Conservation (phyloP, 2,797 vertebrate species). For the Phataginus tetradactyla region DNA sequence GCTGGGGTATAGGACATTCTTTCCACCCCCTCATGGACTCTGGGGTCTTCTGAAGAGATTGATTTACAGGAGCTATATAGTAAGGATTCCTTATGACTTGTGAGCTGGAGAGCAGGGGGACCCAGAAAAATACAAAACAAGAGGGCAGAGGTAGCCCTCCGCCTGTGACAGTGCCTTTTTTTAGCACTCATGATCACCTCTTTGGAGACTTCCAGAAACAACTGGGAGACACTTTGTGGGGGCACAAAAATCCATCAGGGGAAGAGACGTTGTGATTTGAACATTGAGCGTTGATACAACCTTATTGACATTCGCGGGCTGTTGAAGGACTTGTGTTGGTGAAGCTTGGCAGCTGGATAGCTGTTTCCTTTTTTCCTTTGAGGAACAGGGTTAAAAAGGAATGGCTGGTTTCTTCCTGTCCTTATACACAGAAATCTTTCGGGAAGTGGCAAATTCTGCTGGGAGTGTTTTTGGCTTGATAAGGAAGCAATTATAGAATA, state of each 20-base stretch:
- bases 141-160: neutral
- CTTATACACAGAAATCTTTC: constrained; percentile 59
- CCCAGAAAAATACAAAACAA: neutral
- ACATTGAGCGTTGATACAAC: neutral
- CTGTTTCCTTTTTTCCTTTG: constrained; percentile 47
- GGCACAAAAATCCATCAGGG: constrained; percentile 8
- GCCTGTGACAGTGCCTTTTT: neutral
- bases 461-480: neutral
- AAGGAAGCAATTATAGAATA: constrained; percentile 33
- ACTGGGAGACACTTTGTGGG: constrained; percentile 16
- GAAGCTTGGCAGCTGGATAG: neutral
- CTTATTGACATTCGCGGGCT: constrained; percentile 20
- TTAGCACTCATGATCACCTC: neutral
- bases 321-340: neutral
- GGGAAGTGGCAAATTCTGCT: constrained; percentile 32
- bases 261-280: constrained; percentile 17
- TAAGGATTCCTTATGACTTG: neutral
- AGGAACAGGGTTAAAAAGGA: constrained; percentile 73
- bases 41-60: neutral
- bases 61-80: too few species aligned
- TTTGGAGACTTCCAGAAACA: constrained; percentile 17
- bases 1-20: neutral
- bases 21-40: neutral
- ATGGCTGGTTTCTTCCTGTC: constrained; percentile 68
- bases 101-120: neutral